These are phyloP conservation scores for Miniopterus natalensis DNA, from an alignment of 2,113 vertebrate genomes.

Conservation along the genomic window DNA sequence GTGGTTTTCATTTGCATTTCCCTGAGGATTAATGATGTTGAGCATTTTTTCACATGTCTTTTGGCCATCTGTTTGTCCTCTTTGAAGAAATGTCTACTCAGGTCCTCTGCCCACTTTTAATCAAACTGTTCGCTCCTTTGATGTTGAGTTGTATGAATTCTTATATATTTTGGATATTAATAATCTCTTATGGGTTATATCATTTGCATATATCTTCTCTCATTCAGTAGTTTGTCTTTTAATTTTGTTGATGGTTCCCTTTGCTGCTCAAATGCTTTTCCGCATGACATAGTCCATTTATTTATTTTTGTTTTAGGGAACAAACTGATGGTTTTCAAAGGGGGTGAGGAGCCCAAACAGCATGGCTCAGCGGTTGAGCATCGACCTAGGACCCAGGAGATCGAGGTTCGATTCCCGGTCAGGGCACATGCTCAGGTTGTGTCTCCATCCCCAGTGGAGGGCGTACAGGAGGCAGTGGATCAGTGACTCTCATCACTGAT, in stretches of 20 bases:
- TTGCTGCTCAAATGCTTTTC: neutral
- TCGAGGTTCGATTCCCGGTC: too few relatives aligned
- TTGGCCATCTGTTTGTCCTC: neutral
- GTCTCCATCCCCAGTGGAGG: too few relatives aligned
- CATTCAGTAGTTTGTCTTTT: neutral
- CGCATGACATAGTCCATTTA: neutral
- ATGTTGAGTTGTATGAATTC: neutral
- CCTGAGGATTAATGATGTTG: neutral
- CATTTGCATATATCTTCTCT: neutral
- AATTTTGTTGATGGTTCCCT: neutral
- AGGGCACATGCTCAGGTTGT: too few relatives aligned
- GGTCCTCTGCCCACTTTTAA: neutral
- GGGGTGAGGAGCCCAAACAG: neutral
- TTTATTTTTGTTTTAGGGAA: neutral
- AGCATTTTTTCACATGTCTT: neutral
- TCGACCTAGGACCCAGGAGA: too few relatives aligned
- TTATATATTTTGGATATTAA: neutral
- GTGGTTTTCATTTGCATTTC: neutral
- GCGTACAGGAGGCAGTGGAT: too few relatives aligned
- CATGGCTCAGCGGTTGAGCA: too few relatives aligned
- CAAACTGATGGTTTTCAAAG: neutral
- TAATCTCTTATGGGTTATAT: neutral
- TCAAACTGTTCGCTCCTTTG: neutral
- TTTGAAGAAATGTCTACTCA: neutral
- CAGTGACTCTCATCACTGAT: too few relatives aligned